Evolutionary conservation across 2,888 invertebrate genomes (phyloP), one percentile per base, ranked within the genome.

Genomic region (Dysmachus trigonus): DNA sequence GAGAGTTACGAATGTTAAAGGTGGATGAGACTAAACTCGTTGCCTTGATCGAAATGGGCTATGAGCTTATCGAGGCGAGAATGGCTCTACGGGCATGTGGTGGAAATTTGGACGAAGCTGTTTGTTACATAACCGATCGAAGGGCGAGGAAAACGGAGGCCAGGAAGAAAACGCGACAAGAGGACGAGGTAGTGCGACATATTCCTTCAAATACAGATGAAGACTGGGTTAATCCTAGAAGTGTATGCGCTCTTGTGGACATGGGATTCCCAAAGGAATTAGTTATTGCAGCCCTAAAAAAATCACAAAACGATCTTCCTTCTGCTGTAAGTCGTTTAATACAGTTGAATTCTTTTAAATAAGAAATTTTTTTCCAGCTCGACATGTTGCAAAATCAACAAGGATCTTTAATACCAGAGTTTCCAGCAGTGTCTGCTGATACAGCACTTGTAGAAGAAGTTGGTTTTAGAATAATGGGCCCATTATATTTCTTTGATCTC

Each of bases 211-310:
- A 72, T 27, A 4, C 87, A 27, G 87, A 88, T 1, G 87, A 88
- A 10, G 88, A 89, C 2, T 92, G 92, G 91, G 90, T 91, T 0
- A 92, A 92, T 90, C 92, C 92, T 0, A 89, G 91, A 27, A 91
- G 90, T 87, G 90, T 92, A 0, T 90, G 90, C 82, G 93, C 93
- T 53, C 91, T 96, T 15, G 92, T 93, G 38, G 93, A 93, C 62
- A 96, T 97, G 96, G 97, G 97, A 0, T 97, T 93, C 91, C 89
- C 93, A 5, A 93, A 93, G 27, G 92, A 93, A 6, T 90, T 94
- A 7, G 95, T 95, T 0, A 91, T 93, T 0, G 90, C 92, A 2
- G 96, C 96, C 0, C 92, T 97, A 35, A 92, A 94, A 87, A 93
- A 93, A 89, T 91, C 94, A 79, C 94, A 96, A 90, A 97, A 97